These are phyloP conservation scores for Zonitis immaculata DNA, from an alignment of 2,888 invertebrate genomes.

Conservation along the genomic window DNA sequence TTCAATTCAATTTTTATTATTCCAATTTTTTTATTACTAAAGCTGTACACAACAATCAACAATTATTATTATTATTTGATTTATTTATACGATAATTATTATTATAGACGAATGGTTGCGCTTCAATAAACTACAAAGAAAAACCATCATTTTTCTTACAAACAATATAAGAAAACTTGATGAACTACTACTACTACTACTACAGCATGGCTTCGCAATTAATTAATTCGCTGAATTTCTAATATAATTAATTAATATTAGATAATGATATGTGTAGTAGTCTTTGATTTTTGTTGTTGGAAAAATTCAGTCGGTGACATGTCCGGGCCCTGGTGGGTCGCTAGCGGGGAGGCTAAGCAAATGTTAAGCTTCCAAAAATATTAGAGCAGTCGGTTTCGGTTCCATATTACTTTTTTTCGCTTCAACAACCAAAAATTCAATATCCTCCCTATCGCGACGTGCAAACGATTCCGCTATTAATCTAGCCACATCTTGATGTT, in stretches of 20 bases:
- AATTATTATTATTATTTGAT: conserved; percentile 27
- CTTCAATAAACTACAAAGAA: not conserved
- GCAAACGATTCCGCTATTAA: conserved; percentile 92
- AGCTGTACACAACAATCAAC: conserved; percentile 48
- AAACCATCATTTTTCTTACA: not conserved
- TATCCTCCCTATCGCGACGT: conserved; percentile 78
- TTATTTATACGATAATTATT: not conserved
- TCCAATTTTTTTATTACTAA: conserved; percentile 29
- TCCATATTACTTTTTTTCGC: conserved; percentile 89
- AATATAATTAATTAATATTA: conserved; percentile 30
- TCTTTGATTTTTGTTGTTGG: conserved; percentile 11
- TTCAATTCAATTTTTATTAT: not conserved
- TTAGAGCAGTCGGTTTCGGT: conserved; percentile 85
- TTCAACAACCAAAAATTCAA: conserved; percentile 90
- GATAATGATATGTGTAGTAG: conserved; percentile 23
- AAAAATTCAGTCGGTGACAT: conserved; percentile 57
- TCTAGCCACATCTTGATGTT: conserved; percentile 87
- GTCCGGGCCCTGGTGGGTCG: conserved; percentile 62
- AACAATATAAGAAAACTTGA: no score
- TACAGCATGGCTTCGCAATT: not conserved
- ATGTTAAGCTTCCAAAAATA: conserved; percentile 91
- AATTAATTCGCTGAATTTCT: no score
- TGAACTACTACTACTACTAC: no score
- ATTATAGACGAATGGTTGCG: not conserved
- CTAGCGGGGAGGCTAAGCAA: conserved; percentile 83